Base-by-base conservation (phyloP, 2,888 invertebrate genomes). In the Dexiosoma caninum region DNA sequence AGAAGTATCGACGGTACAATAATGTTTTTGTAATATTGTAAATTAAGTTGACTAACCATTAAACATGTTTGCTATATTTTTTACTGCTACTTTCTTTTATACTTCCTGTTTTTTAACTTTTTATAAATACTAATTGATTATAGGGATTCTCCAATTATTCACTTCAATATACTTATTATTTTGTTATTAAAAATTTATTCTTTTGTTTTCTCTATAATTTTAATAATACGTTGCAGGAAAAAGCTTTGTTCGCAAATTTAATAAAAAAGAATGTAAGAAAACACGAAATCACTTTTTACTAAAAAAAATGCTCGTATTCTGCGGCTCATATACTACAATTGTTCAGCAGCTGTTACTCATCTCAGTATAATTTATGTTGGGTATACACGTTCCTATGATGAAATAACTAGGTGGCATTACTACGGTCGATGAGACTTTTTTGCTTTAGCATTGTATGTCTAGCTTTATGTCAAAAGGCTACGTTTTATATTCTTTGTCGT, bases 31-130 rank as follows among this genome's bases (percentile, higher is more conserved):
- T n/a, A 12, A 7, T 21, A 12, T 21, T 19, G 16, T 44, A 7
- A 42, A 55, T 37, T 44, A 35, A 14, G n/a, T 40, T 59, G 12
- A 32, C 77, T 70, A 49, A 77, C 77, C 77, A 64, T 77, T 77
- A 42, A 77, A 77, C 77, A 77, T 77, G n/a, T 62, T 62, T 46
- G 40, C 8, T 23, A 12, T 32, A n/a, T 35, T 16, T 16, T 49
- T 40, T 37, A 5, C n/a, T 21, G 44, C 37, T 30, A 23, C 10
- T 37, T 12, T 42, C 42, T n/a, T 16, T 66, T 67, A 6, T n/a
- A 51, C 75, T 77, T 76, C 30, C 30, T 70, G 55, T 46, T 62
- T 23, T 62, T 5, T 46, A 62, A 46, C 23, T 32, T 53, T 42
- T 40, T 19, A 10, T n/a, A 9, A 2, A 19, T 27, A n/a, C n/a